Percentiles rank a stretch among this genome's conserved stretches.
These are phyloP conservation scores for Pteruthius melanotis DNA, from an alignment of 2,113 vertebrate species.

Conservation along the genomic window DNA sequence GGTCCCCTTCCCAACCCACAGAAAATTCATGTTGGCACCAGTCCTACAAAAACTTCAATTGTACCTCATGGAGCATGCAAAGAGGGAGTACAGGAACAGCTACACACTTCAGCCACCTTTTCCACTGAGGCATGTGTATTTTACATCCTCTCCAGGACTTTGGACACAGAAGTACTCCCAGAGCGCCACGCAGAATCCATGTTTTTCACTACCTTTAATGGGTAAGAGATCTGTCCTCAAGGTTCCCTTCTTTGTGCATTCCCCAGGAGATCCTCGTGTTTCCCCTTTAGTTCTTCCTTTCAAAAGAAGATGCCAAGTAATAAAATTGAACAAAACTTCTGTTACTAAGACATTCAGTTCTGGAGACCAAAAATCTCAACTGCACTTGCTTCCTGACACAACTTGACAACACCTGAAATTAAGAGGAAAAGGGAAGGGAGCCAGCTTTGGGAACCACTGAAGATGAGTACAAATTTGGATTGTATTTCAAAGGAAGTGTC, in stretches of 20 bases:
- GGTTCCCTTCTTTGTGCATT: background rate
- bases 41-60: background rate
- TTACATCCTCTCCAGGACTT: background rate
- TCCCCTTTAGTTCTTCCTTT: background rate
- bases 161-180: background rate
- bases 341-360: slow-evolving; percentile 1
- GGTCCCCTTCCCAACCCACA: background rate
- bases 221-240: background rate
- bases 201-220: background rate
- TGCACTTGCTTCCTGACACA: background rate
- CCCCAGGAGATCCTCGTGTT: background rate
- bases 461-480: background rate
- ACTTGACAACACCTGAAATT: slow-evolving; percentile 40
- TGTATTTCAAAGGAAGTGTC: background rate
- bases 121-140: background rate
- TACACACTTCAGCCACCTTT: background rate
- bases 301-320: background rate
- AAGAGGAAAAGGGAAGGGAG: background rate
- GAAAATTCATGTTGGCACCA: slow-evolving; percentile 13
- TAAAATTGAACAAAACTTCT: background rate
- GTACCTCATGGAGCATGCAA: background rate
- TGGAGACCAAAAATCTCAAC: background rate
- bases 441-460: background rate
- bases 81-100: background rate
- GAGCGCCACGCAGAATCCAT: background rate